phyloP scores from a whole-genome alignment of 2,888 invertebrate genomes.

The Girardia tigrina region DNA sequence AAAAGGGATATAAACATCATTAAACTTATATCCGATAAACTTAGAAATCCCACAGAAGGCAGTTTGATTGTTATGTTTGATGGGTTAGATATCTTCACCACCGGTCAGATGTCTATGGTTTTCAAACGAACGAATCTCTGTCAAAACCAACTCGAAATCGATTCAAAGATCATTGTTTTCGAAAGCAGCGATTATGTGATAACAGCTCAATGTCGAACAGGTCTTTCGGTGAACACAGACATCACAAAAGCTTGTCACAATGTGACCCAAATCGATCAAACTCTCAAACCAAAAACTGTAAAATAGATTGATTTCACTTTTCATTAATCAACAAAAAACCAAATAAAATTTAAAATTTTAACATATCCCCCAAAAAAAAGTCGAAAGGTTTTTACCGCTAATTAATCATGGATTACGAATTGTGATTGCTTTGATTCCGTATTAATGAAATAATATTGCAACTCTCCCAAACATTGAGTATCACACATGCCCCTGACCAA shows the following conservation, averaged over 20 bases:
- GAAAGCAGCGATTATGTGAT: not conserved
- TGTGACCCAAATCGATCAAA: not conserved
- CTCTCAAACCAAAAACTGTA: not conserved
- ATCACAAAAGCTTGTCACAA: not conserved
- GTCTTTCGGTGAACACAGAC: not conserved
- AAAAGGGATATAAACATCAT: not conserved
- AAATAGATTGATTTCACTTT: no score
- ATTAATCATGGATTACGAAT: not conserved
- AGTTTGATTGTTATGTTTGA: not conserved
- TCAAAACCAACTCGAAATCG: not conserved
- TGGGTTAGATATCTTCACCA: not conserved
- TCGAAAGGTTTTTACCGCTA: no score
- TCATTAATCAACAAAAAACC: no score
- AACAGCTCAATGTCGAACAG: not conserved
- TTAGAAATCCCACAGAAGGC: not conserved
- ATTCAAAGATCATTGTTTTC: not conserved
- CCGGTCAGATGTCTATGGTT: not conserved
- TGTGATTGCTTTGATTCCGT: not conserved
- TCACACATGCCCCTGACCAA: no score
- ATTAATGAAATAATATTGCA: no score
- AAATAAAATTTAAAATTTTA: no score
- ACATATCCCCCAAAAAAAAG: no score
- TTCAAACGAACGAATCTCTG: not conserved
- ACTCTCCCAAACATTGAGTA: no score
- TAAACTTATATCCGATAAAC: not conserved